Base-by-base conservation (phyloP, 2,888 invertebrate genomes). In the Holacanthella duospinosa region DNA sequence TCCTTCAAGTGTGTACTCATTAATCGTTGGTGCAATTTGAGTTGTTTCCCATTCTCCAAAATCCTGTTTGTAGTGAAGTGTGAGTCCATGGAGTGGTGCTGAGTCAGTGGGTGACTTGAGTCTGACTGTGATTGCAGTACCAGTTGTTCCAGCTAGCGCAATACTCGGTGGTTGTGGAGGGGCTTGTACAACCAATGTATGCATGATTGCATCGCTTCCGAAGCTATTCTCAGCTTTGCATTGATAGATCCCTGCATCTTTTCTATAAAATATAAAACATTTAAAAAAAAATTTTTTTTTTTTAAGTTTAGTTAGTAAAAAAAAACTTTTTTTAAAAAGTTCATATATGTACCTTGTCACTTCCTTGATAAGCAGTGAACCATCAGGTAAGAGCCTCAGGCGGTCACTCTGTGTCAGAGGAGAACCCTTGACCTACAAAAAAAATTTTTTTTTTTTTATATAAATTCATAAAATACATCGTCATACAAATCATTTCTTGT, bases 31-130 rank as follows among this genome's bases (percentile, higher is more conserved):
- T 9, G 71, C 74, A 59, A 76, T 70, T 80, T 90, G 89, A 64
- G 87, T 85, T 9, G 88, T 89, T 79, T 90, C 89, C 93, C 93
- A 93, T 75, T 92, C 91, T 24, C 93, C 93, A 75, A 93, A 93
- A 78, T 94, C 93, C 62, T 92, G 92, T 76, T 93, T 93, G 80
- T 90, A 93, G 76, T 90, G 89, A 68, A 95, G 83, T 29, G 89
- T 89, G 79, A 93, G 93, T 0, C 94, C 93, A 73, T 91, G 90
- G 68, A 92, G 85, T n/a, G 90, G 90, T 43, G 91, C 70, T 55
- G 85, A 86, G 75, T 91, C 91, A 19, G 84, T 84, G 59, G 87
- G 85, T 2, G 87, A 84, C 70, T 84, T 84, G 73, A 88, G 77
- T 76, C 86, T 86, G 73, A 88, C 82, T 4, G 87, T 86, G 74